Evolutionary conservation across 2,888 invertebrate genomes (phyloP).

Genomic region (Erpobdella octoculata): DNA sequence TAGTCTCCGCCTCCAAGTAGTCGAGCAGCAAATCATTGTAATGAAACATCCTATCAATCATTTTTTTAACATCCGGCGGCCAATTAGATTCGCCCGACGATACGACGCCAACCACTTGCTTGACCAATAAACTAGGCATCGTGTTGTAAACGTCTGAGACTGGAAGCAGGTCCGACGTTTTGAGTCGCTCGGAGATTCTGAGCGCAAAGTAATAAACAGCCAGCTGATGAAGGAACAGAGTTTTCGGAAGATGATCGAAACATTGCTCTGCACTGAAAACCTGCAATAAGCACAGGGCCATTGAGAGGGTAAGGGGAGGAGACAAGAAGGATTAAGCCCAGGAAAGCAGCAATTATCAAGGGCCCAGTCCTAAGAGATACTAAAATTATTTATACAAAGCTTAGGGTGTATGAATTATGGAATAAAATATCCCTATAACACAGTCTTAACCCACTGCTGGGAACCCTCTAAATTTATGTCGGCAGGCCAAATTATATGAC

Average conservation of each 20-base stretch:
- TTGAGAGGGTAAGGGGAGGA: too few species aligned
- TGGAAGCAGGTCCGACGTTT: constrained; percentile 36
- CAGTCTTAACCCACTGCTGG: too few species aligned
- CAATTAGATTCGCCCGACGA: background rate
- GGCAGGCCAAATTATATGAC: too few species aligned
- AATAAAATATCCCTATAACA: too few species aligned
- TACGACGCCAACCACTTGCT: constrained; percentile 36
- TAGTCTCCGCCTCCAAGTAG: constrained; percentile 35
- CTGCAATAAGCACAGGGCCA: too few species aligned
- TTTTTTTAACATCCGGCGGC: constrained; percentile 36
- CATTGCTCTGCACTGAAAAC: constrained; percentile 42
- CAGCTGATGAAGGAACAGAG: constrained; percentile 51
- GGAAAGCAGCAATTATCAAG: too few species aligned
- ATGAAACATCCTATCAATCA: constrained; percentile 44
- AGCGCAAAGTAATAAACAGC: constrained; percentile 52
- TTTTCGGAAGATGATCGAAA: constrained; percentile 49
- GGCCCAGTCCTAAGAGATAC: too few species aligned
- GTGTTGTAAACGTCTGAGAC: constrained; percentile 39
- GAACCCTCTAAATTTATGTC: too few species aligned
- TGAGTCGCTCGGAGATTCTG: constrained; percentile 42
- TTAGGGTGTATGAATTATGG: too few species aligned
- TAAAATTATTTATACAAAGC: too few species aligned
- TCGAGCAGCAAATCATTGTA: constrained; percentile 51
- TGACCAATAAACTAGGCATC: constrained; percentile 41
- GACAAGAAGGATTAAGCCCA: too few species aligned